These are phyloP conservation scores for Parthenolecanium corni DNA, from an alignment of 2,888 invertebrate species.

Conservation along the genomic window DNA sequence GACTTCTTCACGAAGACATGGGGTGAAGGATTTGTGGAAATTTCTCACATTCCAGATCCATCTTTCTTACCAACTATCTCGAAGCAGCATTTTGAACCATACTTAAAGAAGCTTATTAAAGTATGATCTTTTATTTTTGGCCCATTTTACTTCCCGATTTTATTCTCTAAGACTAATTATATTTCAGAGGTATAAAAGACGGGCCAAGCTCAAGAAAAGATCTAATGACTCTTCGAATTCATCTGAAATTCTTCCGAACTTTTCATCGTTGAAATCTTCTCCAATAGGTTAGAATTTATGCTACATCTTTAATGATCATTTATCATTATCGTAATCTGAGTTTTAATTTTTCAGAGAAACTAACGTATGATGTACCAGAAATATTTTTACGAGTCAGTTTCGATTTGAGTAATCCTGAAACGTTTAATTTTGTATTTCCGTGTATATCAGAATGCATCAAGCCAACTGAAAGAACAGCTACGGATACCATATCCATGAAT, in stretches of 20 bases:
- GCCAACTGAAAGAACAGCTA: not conserved
- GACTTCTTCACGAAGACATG: constrained; percentile 94
- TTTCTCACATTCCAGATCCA: constrained; percentile 61
- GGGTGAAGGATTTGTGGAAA: constrained; percentile 90
- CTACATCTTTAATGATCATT: not conserved
- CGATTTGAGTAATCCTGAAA: constrained; percentile 63
- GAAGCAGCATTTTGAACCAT: constrained; percentile 72
- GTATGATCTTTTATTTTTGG: too few relatives aligned
- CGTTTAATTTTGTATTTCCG: constrained; percentile 76
- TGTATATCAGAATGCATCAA: constrained; percentile 41
- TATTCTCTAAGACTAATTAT: not conserved
- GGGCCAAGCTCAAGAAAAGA: constrained; percentile 12
- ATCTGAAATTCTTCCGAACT: constrained; percentile 2
- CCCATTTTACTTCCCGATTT: not conserved
- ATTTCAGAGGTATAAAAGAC: constrained; percentile 2
- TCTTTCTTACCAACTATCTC: constrained; percentile 72
- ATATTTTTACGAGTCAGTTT: constrained; percentile 73
- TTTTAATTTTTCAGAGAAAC: constrained; percentile 39
- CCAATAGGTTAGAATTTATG: constrained; percentile 1
- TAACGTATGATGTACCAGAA: constrained; percentile 52
- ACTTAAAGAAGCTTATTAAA: constrained; percentile 61
- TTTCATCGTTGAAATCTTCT: constrained; percentile 1
- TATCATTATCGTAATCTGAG: not conserved
- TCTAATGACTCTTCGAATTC: constrained; percentile 7
- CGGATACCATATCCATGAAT: not conserved